These are phyloP conservation scores for Pachyramphus minor DNA, from an alignment of 2,113 vertebrate genomes.

Conservation along the genomic window DNA sequence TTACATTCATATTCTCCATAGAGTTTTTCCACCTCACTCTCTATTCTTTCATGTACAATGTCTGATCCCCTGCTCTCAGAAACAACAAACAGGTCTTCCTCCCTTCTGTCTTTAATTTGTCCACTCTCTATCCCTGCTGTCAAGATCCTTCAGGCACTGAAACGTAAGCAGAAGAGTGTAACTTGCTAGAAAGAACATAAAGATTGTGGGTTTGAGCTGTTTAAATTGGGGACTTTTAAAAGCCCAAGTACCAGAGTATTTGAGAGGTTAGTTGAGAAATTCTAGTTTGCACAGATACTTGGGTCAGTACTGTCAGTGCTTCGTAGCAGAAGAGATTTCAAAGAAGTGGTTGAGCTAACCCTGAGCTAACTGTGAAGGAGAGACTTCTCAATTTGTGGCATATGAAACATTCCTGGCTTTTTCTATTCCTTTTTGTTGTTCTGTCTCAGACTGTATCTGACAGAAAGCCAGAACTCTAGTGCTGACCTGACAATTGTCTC, in stretches of 20 bases:
- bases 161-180: neutral
- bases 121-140: neutral
- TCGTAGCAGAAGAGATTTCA: neutral
- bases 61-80: neutral
- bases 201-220: neutral
- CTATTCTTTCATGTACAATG: rapidly evolving
- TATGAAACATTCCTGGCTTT: neutral
- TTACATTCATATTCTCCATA: neutral
- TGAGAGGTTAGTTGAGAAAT: neutral
- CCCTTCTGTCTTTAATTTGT: neutral
- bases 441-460: neutral
- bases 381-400: neutral
- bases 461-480: neutral
- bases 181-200: neutral
- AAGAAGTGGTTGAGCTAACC: neutral
- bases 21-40: neutral
- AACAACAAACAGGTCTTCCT: neutral
- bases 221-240: neutral
- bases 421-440: neutral
- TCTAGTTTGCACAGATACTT: neutral
- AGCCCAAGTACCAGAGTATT: neutral
- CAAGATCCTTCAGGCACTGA: neutral
- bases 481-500: neutral
- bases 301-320: neutral
- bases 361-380: neutral